phyloP scores from a whole-genome alignment of 2,888 invertebrate genomes.

The Rambutsinella grinnellia region DNA sequence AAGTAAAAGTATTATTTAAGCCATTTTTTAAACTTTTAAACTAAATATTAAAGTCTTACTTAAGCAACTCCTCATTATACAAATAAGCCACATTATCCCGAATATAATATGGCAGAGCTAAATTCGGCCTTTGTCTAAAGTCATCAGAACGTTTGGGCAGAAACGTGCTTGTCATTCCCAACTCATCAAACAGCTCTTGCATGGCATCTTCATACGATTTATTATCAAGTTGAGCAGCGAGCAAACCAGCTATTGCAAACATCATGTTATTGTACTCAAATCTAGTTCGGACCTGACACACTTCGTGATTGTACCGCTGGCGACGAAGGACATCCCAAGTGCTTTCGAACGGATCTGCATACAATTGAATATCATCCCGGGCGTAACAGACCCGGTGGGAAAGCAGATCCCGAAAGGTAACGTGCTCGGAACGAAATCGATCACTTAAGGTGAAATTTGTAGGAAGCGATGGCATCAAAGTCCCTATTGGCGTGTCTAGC shows the following conservation, averaged over 20 bases:
- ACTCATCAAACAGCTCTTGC: conserved; percentile 6
- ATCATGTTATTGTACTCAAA: conserved; percentile 54
- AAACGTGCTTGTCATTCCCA: conserved; percentile 47
- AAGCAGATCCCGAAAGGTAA: conserved; percentile 47
- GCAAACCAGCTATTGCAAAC: conserved; percentile 41
- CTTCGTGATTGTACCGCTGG: conserved; percentile 37
- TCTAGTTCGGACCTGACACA: conserved; percentile 40
- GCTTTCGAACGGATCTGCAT: conserved; percentile 17
- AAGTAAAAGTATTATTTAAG: neutral
- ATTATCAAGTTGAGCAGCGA: conserved; percentile 1
- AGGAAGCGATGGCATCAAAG: conserved; percentile 22
- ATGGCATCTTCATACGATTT: neutral
- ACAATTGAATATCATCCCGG: conserved; percentile 17
- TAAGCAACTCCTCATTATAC: conserved; percentile 20
- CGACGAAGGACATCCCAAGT: conserved; percentile 37
- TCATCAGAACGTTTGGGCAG: conserved; percentile 1
- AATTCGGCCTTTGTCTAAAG: conserved; percentile 16
- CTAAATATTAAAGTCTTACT: conserved; percentile 4
- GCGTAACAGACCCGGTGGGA: conserved; percentile 43
- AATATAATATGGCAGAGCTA: conserved; percentile 28
- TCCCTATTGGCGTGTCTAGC: conserved; percentile 38
- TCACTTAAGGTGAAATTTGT: conserved; percentile 30
- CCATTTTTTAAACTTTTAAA: neutral
- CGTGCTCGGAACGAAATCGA: conserved; percentile 36
- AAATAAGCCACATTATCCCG: neutral